phyloP scores from a whole-genome alignment of 2,113 vertebrate genomes.

The Petromus typicus region DNA sequence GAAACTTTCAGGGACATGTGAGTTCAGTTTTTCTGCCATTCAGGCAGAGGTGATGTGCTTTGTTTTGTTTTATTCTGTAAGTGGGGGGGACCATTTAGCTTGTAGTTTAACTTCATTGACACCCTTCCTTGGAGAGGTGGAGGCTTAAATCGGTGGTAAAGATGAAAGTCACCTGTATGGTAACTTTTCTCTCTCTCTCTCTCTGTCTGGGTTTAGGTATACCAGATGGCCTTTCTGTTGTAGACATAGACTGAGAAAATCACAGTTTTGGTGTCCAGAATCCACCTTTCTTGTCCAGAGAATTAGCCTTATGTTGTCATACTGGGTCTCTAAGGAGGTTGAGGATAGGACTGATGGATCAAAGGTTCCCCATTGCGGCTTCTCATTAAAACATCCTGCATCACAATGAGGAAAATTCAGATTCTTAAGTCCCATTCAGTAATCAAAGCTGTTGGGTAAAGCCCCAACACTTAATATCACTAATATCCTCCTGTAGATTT shows the following conservation, averaged over 20 bases:
- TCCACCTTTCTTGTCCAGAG: not conserved
- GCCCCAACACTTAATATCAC: not conserved
- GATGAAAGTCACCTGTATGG: not conserved
- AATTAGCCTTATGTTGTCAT: not conserved
- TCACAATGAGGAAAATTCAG: not conserved
- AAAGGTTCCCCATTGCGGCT: not conserved
- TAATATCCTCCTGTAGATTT: not conserved
- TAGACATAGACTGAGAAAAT: not conserved
- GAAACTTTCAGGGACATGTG: not conserved
- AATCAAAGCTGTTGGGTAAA: conserved; percentile 5
- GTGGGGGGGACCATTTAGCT: not conserved
- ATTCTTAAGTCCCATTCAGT: not conserved
- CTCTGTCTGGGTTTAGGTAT: not conserved
- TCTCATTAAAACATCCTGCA: not conserved
- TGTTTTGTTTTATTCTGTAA: conserved; percentile 33
- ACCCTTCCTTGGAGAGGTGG: not conserved
- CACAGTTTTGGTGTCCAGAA: not conserved
- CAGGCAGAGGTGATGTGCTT: not conserved
- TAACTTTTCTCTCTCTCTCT: not conserved
- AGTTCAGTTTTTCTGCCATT: not conserved
- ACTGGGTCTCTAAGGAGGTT: not conserved
- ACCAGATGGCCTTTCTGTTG: not conserved
- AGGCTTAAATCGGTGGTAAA: not conserved
- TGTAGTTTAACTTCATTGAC: conserved; percentile 2
- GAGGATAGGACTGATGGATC: not conserved